Evolutionary conservation across 1,140 invertebrate genomes (phyloP), one percentile per base, ranked within the genome.

Genomic region (Daktulosphaira vitifoliae): DNA sequence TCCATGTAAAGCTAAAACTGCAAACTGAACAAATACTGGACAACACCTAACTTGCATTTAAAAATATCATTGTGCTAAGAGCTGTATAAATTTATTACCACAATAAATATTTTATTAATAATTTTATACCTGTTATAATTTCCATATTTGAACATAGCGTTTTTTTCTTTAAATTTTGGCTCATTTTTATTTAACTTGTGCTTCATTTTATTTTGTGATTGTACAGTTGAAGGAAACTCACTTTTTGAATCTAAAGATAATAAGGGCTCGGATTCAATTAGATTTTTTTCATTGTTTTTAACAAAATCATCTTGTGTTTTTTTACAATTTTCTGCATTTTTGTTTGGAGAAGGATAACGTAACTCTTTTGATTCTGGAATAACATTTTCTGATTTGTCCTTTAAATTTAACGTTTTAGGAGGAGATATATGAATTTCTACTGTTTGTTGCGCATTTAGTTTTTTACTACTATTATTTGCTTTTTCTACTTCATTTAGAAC

Each of bases 121-220:
- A n/a, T n/a, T 65, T 62, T 66, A 73, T 74, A 84, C 82, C 90
- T 85, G 73, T 92, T 90, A 76, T 96, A 98, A 77, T 98, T 98
- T 44, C 95, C 95, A 81, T 89, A 95, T 66, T 90, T 87, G 77
- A 92, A 98, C 71, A 81, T 80, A 52, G 82, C 79, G 72, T 88
- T 84, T 74, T 87, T 86, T 6, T 81, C 78, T 69, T 85, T 82
- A 74, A 89, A 88, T 54, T 83, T 84, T 11, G 85, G 87, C 73
- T 82, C 71, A 48, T 77, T 77, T 66, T 70, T 68, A 8, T 44
- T 44, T 15, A 26, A 9, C 15, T 56, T 44, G 26, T 46, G 23
- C 29, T 48, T 62, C 68, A 62, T 54, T 74, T 73, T 66, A 72
- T 70, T 54, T 71, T 70, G 16, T 33, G 29, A 11, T 33, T 33